Percentiles rank a stretch among this genome's conserved stretches.
Evolutionary conservation across 2,888 invertebrate genomes (phyloP).

Genomic region (Hymenopus coronatus): DNA sequence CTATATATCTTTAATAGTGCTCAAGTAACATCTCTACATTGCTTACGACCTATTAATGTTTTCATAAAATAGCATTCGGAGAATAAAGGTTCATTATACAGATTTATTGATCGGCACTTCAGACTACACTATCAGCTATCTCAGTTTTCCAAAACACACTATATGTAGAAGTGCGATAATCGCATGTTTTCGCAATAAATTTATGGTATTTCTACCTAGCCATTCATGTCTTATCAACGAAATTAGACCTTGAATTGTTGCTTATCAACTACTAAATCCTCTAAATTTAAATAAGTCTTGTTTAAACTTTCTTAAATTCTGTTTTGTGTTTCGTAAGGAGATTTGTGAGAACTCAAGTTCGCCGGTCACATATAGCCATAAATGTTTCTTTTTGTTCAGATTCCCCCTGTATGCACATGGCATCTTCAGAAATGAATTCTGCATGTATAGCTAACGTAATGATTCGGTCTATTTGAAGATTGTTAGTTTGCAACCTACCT

Average conservation of each 20-base stretch:
- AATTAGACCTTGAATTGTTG: neutral
- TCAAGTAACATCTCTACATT: no score
- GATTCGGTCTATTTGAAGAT: neutral
- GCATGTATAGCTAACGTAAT: no score
- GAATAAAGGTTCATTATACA: no score
- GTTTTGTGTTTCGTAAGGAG: neutral
- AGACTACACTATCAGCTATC: no score
- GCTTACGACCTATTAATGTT: no score
- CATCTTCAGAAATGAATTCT: no score
- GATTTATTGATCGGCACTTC: no score
- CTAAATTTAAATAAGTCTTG: neutral
- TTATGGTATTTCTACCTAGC: neutral
- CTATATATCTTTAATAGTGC: no score
- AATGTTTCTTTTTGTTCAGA: neutral
- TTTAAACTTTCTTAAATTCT: neutral
- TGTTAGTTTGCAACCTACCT: neutral
- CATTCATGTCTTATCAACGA: neutral
- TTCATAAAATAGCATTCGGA: no score
- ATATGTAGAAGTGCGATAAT: neutral
- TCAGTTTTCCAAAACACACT: neutral
- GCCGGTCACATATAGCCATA: no score
- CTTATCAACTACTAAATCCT: neutral
- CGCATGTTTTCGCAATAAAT: neutral
- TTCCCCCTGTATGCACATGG: neutral
- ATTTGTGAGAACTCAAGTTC: neutral